Percentiles rank a stretch among this genome's conserved stretches.
Evolutionary conservation across 1,140 invertebrate genomes (phyloP).

Genomic region (Euwallacea fornicatus): DNA sequence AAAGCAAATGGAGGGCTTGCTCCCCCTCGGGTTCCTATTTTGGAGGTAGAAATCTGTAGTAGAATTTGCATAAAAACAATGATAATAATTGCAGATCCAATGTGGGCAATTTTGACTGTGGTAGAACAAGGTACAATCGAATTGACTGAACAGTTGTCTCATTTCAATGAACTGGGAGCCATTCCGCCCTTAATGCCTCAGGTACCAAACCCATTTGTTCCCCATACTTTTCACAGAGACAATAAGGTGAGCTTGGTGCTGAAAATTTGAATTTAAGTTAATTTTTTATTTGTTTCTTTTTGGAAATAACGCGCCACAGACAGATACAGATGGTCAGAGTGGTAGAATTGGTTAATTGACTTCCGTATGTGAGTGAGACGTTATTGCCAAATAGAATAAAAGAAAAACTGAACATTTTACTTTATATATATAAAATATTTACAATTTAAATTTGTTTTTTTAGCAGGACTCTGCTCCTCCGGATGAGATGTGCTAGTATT

Average conservation of each 20-base stretch:
- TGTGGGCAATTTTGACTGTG: constrained; percentile 52
- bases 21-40: constrained; percentile 79
- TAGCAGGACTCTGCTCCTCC: constrained; percentile 29
- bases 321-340: neutral
- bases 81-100: constrained; percentile 44
- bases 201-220: constrained; percentile 46
- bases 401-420: too few species aligned
- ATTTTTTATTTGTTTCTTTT: neutral
- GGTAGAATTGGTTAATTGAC: neutral
- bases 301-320: neutral
- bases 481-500: constrained; percentile 27
- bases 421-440: neutral
- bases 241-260: constrained; percentile 11
- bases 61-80: neutral
- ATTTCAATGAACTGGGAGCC: constrained; percentile 48
- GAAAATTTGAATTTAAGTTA: neutral
- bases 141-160: constrained; percentile 50
- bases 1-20: constrained; percentile 81
- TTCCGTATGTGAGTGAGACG: too few species aligned
- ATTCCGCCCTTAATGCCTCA: constrained; percentile 34
- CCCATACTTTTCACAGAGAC: constrained; percentile 33
- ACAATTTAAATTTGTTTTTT: constrained; percentile 6
- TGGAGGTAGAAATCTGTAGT: constrained; percentile 65
- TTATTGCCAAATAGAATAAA: too few species aligned
- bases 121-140: constrained; percentile 51